Evolutionary conservation across 2,888 invertebrate species (phyloP).

Genomic region (Corythucha ciliata): DNA sequence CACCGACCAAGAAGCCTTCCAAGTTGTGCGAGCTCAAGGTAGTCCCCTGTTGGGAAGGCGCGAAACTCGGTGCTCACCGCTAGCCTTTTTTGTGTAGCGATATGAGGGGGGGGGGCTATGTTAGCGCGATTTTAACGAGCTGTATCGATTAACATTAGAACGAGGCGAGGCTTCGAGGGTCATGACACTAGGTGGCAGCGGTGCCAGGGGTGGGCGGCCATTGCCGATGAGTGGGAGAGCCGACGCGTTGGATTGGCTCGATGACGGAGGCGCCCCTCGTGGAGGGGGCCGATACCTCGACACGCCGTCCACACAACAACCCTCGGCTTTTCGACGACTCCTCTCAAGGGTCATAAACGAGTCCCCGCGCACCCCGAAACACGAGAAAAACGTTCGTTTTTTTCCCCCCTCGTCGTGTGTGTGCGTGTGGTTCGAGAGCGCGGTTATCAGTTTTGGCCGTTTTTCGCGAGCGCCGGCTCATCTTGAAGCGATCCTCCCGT

Average conservation of each 20-base stretch:
- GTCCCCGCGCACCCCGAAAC: slow-evolving; percentile 28
- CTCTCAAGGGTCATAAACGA: slow-evolving; percentile 30
- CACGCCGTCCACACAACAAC: slow-evolving; percentile 22
- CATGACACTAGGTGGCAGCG: slow-evolving; percentile 43
- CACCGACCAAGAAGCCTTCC: too few species aligned
- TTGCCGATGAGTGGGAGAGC: slow-evolving; percentile 36
- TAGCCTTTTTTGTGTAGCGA: too few species aligned
- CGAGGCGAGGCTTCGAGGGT: slow-evolving; percentile 19
- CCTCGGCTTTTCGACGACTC: slow-evolving; percentile 25
- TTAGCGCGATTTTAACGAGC: too few species aligned
- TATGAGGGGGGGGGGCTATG: too few species aligned
- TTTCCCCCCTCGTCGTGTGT: slow-evolving; percentile 22
- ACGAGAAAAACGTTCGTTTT: too few species aligned
- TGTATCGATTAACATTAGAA: slow-evolving; percentile 25
- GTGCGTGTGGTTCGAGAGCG: slow-evolving; percentile 11
- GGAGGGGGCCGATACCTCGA: slow-evolving; percentile 10
- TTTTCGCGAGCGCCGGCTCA: slow-evolving; percentile 11
- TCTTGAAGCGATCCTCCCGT: not conserved
- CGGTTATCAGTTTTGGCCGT: slow-evolving; percentile 3
- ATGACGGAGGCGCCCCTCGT: slow-evolving; percentile 14
- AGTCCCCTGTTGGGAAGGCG: too few species aligned
- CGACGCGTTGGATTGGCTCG: slow-evolving; percentile 8
- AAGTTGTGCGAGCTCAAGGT: too few species aligned
- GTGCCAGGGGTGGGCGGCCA: slow-evolving; percentile 40
- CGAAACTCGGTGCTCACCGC: too few species aligned